A percentile compares a stretch with the other conserved stretches of the same genome.
Conservation (phyloP, 2,888 invertebrate species). For the Gasteruption jaculator region DNA sequence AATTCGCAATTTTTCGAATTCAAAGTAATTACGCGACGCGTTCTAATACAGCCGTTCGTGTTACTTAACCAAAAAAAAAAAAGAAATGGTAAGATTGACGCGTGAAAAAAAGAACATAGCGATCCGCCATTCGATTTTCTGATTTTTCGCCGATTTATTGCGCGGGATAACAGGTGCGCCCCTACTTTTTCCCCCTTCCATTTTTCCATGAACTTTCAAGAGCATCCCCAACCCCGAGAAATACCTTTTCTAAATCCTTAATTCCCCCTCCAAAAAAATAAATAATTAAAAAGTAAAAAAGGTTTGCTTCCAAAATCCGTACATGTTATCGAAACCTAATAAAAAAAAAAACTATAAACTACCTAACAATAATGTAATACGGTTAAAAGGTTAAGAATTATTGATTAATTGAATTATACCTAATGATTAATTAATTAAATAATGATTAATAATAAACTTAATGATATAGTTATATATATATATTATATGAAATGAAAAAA, state of each 20-base stretch:
- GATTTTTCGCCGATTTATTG: slow-evolving; percentile 46
- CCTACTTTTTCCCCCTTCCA: slow-evolving; percentile 32
- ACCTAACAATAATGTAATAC: slow-evolving; percentile 47
- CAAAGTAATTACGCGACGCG: slow-evolving; percentile 29
- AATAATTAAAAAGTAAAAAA: too few species aligned
- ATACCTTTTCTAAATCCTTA: slow-evolving; percentile 7
- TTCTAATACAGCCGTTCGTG: slow-evolving; percentile 31
- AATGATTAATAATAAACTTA: slow-evolving; percentile 37
- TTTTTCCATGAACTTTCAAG: slow-evolving; percentile 21
- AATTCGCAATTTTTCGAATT: too few species aligned
- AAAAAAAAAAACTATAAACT: slow-evolving; percentile 44
- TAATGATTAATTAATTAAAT: slow-evolving; percentile 42
- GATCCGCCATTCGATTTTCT: slow-evolving; percentile 34
- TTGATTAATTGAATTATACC: slow-evolving; percentile 45
- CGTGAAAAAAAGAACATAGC: slow-evolving; percentile 15
- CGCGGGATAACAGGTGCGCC: slow-evolving; percentile 43
- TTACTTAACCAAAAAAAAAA: slow-evolving; percentile 19
- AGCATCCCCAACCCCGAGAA: slow-evolving; percentile 22
- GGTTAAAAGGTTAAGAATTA: slow-evolving; percentile 45
- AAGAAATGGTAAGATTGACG: slow-evolving; percentile 8
- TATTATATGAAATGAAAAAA: slow-evolving; percentile 18
- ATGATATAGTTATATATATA: slow-evolving; percentile 31
- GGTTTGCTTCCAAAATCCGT: slow-evolving; percentile 49
- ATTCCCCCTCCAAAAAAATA: slow-evolving; percentile 28
- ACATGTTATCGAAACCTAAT: slow-evolving; percentile 46